Evolutionary conservation across 2,113 vertebrate genomes (phyloP), one percentile per base, ranked within the genome.

Genomic region (Grammomys dolichurus): DNA sequence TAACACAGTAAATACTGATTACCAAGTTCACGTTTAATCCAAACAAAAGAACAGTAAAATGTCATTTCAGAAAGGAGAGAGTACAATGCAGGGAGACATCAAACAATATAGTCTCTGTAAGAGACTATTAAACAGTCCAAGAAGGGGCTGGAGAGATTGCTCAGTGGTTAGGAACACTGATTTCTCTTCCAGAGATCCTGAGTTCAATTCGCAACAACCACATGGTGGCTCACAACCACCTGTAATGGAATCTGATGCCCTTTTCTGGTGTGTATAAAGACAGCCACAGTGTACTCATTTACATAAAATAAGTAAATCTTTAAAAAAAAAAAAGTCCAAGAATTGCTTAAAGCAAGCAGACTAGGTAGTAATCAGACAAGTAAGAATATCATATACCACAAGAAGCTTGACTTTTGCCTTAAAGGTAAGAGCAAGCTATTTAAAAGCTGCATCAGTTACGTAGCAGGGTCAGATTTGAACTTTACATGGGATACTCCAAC

Each of bases 271-370:
- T 51, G 51, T 51, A 9, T 51, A 51, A 51, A 51, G 51, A 51
- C 51, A 51, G 11, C 51, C 51, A 51, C 51, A 51, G 51, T 51
- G 51, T 51, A 51, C 51, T 51, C 51, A 51, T 51, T 51, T 51
- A 51, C 10, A 51, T 51, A 51, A 51, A 51, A 51, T 51, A 51
- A 51, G 51, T 51, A 51, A 51, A 51, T 51, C 51, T 51, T 51
- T 10, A 51, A 51, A 51, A 51, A 51, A 51, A 51, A 84, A 86
- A 36, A 81, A 87, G 40, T 43, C 20, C 69, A 70, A 20, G 43
- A 95, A 48, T 31, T 91, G 54, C 86, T 75, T 80, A 88, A 36
- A 63, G 22, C 51, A 88, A 91, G 40, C 20, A 87, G 31, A 93
- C 40, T 67, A 90, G 31, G 75, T 8, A 76, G 43, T 16, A 31